Base-by-base conservation (phyloP, 2,888 invertebrate genomes). In the Tetheella fluctuosa region DNA sequence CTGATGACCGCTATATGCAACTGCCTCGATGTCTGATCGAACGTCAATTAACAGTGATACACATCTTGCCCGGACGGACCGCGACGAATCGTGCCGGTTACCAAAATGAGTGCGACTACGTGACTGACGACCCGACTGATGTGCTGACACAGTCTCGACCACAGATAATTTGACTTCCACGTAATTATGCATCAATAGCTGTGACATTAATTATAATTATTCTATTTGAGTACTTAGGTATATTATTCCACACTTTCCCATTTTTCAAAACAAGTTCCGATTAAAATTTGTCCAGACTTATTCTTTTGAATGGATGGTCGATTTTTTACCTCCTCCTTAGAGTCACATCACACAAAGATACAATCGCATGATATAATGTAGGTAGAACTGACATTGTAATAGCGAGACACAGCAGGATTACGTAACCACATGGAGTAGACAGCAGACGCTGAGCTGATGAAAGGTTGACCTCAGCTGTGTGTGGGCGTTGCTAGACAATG, bases 401-500 rank as follows among this genome's bases (percentile, higher is more conserved):
- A 75, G 71, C 67, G 20, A 62, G 69, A 65, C 64, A 64, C 68
- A 70, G 69, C 68, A 67, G 66, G 65, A 69, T 76, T 71, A 69
- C 79, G 79, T 79, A 85, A 86, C 75, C 73, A 69, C 67, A 76
- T 73, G 73, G 75, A 73, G 75, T 64, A 72, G 71, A 72, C 71
- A 37, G 34, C 59, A 68, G 68, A 68, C 69, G 68, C 62, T 79
- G 76, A 76, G 71, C 79, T 80, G 84, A 85, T 80, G 85, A 89
- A 85, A 86, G 81, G 79, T 79, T 82, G 85, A 86, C 84, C 83
- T 78, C 77, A 73, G 70, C 66, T 66, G 74, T 64, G 79, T 77
- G 87, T 86, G 80, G 86, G 84, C 79, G 83, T 69, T 2, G 72
- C 78, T 81, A 84, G 83, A 88, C 85, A 86, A 88, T 86, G 80